Base-by-base conservation (phyloP, 2,113 vertebrate genomes). In the Arothron firmamentum region DNA sequence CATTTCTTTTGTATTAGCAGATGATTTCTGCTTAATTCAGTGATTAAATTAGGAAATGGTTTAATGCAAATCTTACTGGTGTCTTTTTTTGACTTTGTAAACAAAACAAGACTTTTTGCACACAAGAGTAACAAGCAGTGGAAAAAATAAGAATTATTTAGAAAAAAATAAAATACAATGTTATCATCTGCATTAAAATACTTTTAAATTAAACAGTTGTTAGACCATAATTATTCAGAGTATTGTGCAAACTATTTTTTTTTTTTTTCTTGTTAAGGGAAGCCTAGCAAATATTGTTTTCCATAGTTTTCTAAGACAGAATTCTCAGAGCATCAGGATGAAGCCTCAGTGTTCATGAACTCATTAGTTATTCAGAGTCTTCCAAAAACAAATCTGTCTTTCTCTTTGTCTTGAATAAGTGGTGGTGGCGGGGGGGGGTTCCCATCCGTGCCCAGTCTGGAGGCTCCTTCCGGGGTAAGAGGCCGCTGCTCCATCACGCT, bases 21-120 rank as follows among this genome's bases (percentile, higher is more conserved):
- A 83, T 88, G 77, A 88, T 78, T 82, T 80, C 68, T n/a, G 69
- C 67, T 86, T 77, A 82, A 87, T 74, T 73, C 62, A 16, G 52
- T 65, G 70, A 19, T 87, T 87, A 82, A 81, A 88, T 85, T 83
- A 82, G 74, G 73, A 86, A 83, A 75, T 75, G 70, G 75, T 42
- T 57, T 38, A 11, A n/a, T 45, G 43, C 2, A 11, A 56, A 70
- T 79, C 55, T 31, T 66, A 34, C 62, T 43, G 23, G 38, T 48
- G 34, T 63, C 47, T 62, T 31, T 3, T 43, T 23, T 15, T 67
- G 25, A 64, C 71, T 65, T 53, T 16, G 66, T 5, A 67, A 62
- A 78, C 50, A 77, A 75, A 65, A 65, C 45, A 34, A 18, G 6
- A 21, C 51, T 72, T 25, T 42, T 28, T 57, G 43, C n/a, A 49